Percentiles rank a stretch among this genome's conserved stretches.
Evolutionary conservation across 2,888 invertebrate genomes (phyloP).

Genomic region (Cryptus armator): DNA sequence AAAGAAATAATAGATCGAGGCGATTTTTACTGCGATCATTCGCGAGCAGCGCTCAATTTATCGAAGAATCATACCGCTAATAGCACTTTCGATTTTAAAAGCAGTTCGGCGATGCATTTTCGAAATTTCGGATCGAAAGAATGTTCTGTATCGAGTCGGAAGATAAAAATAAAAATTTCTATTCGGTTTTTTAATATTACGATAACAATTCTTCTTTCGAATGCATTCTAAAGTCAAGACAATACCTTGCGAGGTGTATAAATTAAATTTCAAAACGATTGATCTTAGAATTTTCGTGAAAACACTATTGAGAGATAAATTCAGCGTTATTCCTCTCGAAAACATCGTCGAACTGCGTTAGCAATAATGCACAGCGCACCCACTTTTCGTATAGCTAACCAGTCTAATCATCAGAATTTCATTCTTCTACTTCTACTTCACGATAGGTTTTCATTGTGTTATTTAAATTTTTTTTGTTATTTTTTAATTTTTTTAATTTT

Average conservation of each 20-base stretch:
- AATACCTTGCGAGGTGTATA: background rate
- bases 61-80: slow-evolving; percentile 69
- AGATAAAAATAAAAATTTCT: background rate
- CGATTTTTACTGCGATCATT: slow-evolving; percentile 35
- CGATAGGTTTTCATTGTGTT: slow-evolving; percentile 30
- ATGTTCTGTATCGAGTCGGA: background rate
- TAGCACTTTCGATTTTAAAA: slow-evolving; percentile 71
- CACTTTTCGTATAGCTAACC: slow-evolving; percentile 12
- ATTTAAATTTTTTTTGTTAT: slow-evolving; percentile 22
- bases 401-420: slow-evolving; percentile 33
- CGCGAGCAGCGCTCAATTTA: slow-evolving; percentile 67
- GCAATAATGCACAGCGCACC: background rate
- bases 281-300: background rate
- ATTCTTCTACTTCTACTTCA: slow-evolving; percentile 33
- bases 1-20: slow-evolving; percentile 43
- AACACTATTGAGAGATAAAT: background rate
- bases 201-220: background rate
- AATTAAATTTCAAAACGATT: background rate
- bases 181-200: background rate
- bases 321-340: background rate
- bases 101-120: background rate
- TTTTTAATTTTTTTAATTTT: slow-evolving; percentile 26
- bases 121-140: background rate
- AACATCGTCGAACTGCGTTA: slow-evolving; percentile 16
- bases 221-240: background rate